Evolutionary conservation across 2,888 invertebrate genomes (phyloP), one percentile per base, ranked within the genome.

Genomic region (Luperina testacea): DNA sequence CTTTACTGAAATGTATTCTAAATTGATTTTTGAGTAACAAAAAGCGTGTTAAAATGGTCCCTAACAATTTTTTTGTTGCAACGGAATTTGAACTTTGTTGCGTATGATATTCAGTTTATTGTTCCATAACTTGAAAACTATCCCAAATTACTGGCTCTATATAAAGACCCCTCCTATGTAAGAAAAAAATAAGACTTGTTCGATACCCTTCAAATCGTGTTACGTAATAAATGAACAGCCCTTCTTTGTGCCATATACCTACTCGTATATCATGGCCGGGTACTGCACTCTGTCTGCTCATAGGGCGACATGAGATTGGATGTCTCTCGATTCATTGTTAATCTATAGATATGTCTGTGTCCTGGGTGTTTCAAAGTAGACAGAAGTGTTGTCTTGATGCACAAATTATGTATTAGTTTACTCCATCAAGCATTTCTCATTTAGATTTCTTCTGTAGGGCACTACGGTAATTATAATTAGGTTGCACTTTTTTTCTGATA

Each of bases 311-410:
- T 13, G 81, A 72, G 9, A 38, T 72, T 77, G 48, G 53, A 74
- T 77, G 84, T 86, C 53, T 80, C 61, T 84, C 42, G 48, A 80
- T 87, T 83, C 64, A 61, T 79, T 73, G 84, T 85, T 73, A 70
- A 72, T 82, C 61, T 86, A 61, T 83, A 81, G 84, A 64, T 84
- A 72, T 82, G 65, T 86, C 78, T 75, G 79, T 78, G 80, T 88
- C 79, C 71, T 77, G 71, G 63, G 75, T 85, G 81, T 88, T 77
- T 85, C 61, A 74, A 71, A 45, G 81, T 87, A 82, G 79, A 59
- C 78, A 64, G 77, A 79, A 65, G 72, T 79, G 76, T 85, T 87
- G 87, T 71, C 84, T 84, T 71, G n/a, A 67, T 72, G 88, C 88
- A 87, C 88, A 88, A 87, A 77, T 45, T 77, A 87, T 70, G 32